These are phyloP conservation scores for Rhagium mordax DNA, from an alignment of 2,888 invertebrate genomes.

Conservation along the genomic window DNA sequence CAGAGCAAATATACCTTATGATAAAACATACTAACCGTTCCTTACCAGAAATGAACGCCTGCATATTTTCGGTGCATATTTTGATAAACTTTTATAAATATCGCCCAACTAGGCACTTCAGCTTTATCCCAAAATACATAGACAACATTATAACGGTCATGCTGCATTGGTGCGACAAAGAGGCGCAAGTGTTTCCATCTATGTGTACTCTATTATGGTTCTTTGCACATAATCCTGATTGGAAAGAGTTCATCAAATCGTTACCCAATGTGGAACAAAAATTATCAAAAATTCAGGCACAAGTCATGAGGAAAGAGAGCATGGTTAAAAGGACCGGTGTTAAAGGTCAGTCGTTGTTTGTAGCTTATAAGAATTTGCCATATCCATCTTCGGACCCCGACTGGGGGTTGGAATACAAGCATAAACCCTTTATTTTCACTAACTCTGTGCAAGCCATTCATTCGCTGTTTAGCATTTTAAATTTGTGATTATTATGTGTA, in stretches of 20 bases:
- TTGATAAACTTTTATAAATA: slow-evolving; percentile 80
- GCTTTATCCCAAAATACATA: slow-evolving; percentile 76
- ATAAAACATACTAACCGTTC: slow-evolving; percentile 73
- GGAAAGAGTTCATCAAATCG: slow-evolving; percentile 67
- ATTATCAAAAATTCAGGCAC: slow-evolving; percentile 58
- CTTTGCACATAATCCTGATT: slow-evolving; percentile 73
- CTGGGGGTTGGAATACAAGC: slow-evolving; percentile 65
- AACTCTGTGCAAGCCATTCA: slow-evolving; percentile 63
- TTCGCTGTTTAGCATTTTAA: slow-evolving; percentile 50
- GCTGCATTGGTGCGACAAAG: slow-evolving; percentile 79
- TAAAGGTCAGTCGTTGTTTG: slow-evolving; percentile 57
- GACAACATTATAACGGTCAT: slow-evolving; percentile 77
- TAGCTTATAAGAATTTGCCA: slow-evolving; percentile 43
- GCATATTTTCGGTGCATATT: slow-evolving; percentile 73
- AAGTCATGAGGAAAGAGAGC: slow-evolving; percentile 61
- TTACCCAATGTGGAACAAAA: slow-evolving; percentile 59
- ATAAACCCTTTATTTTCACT: slow-evolving; percentile 62
- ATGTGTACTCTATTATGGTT: slow-evolving; percentile 80
- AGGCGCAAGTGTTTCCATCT: slow-evolving; percentile 76
- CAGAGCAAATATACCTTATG: slow-evolving; percentile 66
- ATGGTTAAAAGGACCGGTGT: slow-evolving; percentile 59
- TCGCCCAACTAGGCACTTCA: slow-evolving; percentile 74
- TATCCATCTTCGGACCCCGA: slow-evolving; percentile 62
- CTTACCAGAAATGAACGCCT: slow-evolving; percentile 75
- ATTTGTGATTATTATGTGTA: slow-evolving; percentile 26